These are phyloP conservation scores for Amblyjoppa fuscipennis DNA, from an alignment of 2,888 invertebrate genomes.

Conservation along the genomic window DNA sequence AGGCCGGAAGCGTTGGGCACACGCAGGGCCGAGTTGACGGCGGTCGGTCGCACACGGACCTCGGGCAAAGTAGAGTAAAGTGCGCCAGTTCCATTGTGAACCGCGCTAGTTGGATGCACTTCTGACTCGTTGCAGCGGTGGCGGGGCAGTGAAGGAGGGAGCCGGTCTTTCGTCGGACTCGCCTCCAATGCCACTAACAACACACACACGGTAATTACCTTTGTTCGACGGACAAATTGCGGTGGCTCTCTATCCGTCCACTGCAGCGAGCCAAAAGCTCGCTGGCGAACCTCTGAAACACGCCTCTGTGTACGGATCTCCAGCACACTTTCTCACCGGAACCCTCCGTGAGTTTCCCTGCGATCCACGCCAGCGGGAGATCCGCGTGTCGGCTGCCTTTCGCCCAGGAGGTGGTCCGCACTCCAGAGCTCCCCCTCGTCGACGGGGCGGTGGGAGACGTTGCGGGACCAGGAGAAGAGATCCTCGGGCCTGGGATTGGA, in stretches of 20 bases:
- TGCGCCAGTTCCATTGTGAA: slow-evolving; percentile 51
- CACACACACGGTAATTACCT: slow-evolving; percentile 77
- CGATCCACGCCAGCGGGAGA: slow-evolving; percentile 14
- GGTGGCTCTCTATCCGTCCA: slow-evolving; percentile 67
- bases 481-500: slow-evolving; percentile 6
- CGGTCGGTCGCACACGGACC: not conserved
- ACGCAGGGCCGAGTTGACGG: not conserved
- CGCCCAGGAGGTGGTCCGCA: slow-evolving; percentile 1
- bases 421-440: not conserved
- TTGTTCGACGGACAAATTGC: slow-evolving; percentile 79
- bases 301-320: slow-evolving; percentile 25
- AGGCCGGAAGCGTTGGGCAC: not conserved
- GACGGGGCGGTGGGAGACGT: not conserved
- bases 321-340: slow-evolving; percentile 10
- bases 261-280: slow-evolving; percentile 58
- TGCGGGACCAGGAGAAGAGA: slow-evolving; percentile 2
- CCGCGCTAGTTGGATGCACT: slow-evolving; percentile 44
- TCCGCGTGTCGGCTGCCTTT: not conserved
- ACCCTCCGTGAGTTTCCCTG: slow-evolving; percentile 30
- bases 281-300: slow-evolving; percentile 44
- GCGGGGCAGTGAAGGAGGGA: slow-evolving; percentile 1
- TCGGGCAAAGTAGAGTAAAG: slow-evolving; percentile 50
- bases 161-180: slow-evolving; percentile 48
- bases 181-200: slow-evolving; percentile 71
- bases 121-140: slow-evolving; percentile 35